Percentiles rank a stretch among this genome's conserved stretches.
Evolutionary conservation across 2,797 vertebrate species (phyloP).

Genomic region (Coranthus polyacanthus): DNA sequence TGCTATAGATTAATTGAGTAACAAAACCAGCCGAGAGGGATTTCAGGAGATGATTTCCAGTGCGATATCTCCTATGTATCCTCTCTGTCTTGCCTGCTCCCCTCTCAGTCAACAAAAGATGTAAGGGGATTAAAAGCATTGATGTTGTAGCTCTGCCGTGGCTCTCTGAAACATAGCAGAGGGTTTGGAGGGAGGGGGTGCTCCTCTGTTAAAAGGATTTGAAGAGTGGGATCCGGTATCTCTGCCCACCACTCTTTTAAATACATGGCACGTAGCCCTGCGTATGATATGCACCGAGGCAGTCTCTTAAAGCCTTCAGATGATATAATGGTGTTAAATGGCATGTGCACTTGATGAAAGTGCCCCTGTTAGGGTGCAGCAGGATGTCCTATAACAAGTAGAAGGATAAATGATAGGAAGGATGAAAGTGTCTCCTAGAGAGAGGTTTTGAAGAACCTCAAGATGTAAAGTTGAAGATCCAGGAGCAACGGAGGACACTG

Average conservation of each 20-base stretch:
- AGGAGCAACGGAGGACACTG: constrained; percentile 72
- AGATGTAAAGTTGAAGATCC: constrained; percentile 67
- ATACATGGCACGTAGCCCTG: constrained; percentile 72
- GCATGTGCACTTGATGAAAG: constrained; percentile 49
- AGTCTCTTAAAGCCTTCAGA: constrained; percentile 58
- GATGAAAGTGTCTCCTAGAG: constrained; percentile 26
- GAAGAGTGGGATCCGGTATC: constrained; percentile 57
- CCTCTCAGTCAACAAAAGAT: constrained; percentile 70
- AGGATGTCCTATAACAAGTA: constrained; percentile 16
- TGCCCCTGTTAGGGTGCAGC: constrained; percentile 33
- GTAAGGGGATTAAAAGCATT: constrained; percentile 72
- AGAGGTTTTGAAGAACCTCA: constrained; percentile 42
- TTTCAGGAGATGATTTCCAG: constrained; percentile 46
- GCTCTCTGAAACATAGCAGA: constrained; percentile 49
- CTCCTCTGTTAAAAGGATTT: constrained; percentile 70
- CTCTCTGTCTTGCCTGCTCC: constrained; percentile 48
- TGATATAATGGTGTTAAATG: constrained; percentile 36
- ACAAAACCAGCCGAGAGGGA: constrained; percentile 25
- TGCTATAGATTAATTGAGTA: constrained; percentile 37
- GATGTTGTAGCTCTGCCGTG: constrained; percentile 57
- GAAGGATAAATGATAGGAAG: background rate
- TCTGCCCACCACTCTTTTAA: constrained; percentile 72
- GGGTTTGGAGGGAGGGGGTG: constrained; percentile 52
- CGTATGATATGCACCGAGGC: constrained; percentile 54
- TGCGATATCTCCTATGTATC: constrained; percentile 46